These are phyloP conservation scores for Ranitomeya imitator DNA, from an alignment of 2,113 vertebrate species.

Conservation along the genomic window DNA sequence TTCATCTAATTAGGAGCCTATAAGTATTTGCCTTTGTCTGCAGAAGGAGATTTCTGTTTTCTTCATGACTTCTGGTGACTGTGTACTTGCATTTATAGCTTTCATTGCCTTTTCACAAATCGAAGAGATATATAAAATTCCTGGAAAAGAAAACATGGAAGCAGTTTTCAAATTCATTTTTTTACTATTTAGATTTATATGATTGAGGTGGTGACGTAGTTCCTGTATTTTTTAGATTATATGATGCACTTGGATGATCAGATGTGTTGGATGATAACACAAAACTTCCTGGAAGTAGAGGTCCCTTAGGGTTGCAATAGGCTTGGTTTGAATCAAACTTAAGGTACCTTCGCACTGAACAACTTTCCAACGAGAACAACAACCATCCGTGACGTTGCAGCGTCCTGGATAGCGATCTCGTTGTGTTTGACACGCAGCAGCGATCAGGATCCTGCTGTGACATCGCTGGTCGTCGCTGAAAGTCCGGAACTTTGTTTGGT, in stretches of 20 bases:
- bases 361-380: no score
- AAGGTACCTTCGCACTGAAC: no score
- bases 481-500: no score
- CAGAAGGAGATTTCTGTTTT: conserved; percentile 62
- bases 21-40: conserved; percentile 67
- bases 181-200: background rate
- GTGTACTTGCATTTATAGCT: conserved; percentile 38
- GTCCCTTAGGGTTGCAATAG: no score
- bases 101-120: conserved; percentile 62
- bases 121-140: background rate
- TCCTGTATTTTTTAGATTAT: background rate
- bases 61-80: conserved; percentile 12
- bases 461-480: no score
- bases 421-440: no score
- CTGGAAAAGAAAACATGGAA: background rate
- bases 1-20: conserved; percentile 76
- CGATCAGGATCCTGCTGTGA: no score
- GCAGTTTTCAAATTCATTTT: background rate
- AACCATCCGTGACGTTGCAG: no score
- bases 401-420: no score
- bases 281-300: no score
- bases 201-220: background rate
- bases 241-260: background rate
- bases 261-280: background rate
- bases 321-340: no score